Conservation (phyloP, 2,113 vertebrate species). For the Hystrix brachyura region DNA sequence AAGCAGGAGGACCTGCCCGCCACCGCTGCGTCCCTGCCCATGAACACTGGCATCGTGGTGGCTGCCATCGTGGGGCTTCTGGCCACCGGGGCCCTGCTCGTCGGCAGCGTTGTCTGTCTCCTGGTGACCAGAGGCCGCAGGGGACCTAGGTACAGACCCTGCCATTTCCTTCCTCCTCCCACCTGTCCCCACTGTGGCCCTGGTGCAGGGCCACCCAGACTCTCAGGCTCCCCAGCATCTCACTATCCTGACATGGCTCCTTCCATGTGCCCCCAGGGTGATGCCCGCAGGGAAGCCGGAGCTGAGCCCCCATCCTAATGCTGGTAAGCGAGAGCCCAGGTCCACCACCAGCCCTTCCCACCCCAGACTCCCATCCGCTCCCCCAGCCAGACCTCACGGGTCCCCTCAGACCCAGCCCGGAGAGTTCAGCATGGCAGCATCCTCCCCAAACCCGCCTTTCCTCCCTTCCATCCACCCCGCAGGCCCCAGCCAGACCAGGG, state of each 20-base stretch:
- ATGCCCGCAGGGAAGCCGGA: not conserved
- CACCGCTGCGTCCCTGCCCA: not conserved
- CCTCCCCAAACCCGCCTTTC: not conserved
- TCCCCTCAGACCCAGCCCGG: not conserved
- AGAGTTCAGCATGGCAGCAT: fast-evolving
- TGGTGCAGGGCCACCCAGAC: not conserved
- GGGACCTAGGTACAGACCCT: constrained; percentile 53
- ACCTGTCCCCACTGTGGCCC: not conserved
- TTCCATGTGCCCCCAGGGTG: not conserved
- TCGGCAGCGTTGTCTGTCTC: constrained; percentile 16
- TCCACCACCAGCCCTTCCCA: fast-evolving
- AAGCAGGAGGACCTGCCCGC: not conserved
- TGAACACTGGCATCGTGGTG: not conserved
- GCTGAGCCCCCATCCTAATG: not conserved
- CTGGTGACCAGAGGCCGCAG: constrained; percentile 43
- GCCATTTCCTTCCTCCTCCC: not conserved
- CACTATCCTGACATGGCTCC: not conserved
- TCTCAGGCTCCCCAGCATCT: not conserved
- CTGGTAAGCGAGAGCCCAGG: not conserved
- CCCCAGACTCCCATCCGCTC: no score
- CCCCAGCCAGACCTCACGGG: not conserved
- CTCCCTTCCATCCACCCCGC: not conserved
- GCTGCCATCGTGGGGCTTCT: constrained; percentile 40
- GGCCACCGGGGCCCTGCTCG: not conserved
- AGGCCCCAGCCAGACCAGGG: not conserved